A percentile compares a stretch with the other conserved stretches of the same genome.
Conservation (phyloP, 2,888 invertebrate species). For the Tinea pellionella region DNA sequence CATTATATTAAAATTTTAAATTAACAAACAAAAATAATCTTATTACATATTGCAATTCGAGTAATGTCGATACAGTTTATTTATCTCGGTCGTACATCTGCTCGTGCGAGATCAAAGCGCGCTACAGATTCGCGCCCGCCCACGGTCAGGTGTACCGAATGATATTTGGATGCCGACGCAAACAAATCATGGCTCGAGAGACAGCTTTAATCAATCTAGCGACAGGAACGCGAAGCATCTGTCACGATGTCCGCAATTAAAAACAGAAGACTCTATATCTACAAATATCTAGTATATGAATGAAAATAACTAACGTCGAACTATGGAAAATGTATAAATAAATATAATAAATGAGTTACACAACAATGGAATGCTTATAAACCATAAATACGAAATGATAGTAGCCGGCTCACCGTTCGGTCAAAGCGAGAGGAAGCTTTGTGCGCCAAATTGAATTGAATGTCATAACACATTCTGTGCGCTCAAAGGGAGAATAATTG, state of each 20-base stretch:
- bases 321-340: neutral
- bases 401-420: neutral
- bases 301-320: neutral
- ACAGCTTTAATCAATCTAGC: constrained; percentile 30
- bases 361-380: neutral
- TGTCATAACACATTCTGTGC: constrained; percentile 57
- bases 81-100: neutral
- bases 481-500: constrained; percentile 66
- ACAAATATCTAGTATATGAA: neutral
- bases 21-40: too few species aligned
- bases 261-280: neutral
- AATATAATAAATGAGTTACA: neutral
- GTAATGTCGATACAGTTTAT: neutral
- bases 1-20: neutral
- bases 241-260: constrained; percentile 19
- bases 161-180: constrained; percentile 40
- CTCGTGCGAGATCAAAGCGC: constrained; percentile 27
- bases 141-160: constrained; percentile 52
- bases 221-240: constrained; percentile 32
- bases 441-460: constrained; percentile 62
- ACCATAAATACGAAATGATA: neutral
- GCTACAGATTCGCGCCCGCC: constrained; percentile 33
- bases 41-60: neutral
- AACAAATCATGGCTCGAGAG: constrained; percentile 22
- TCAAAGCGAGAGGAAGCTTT: constrained; percentile 18